These are phyloP conservation scores for Pemphigus obesinymphae DNA, from an alignment of 1,140 invertebrate species.

Conservation along the genomic window DNA sequence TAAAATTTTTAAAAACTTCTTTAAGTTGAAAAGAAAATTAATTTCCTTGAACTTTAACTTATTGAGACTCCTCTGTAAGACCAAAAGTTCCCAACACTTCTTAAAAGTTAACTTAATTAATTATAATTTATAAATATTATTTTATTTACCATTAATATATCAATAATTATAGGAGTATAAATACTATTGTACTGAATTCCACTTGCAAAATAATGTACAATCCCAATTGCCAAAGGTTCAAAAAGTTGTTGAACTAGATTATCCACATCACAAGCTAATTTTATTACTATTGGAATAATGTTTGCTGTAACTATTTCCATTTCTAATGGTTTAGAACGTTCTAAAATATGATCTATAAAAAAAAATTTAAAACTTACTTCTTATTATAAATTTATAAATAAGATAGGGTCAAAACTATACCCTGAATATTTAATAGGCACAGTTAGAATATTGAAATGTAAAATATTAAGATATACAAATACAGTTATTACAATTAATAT, in stretches of 20 bases:
- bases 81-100: no score
- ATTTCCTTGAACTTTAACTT: no score
- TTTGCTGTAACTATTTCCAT: slow-evolving; percentile 5
- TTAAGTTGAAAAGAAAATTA: not conserved
- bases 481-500: no score
- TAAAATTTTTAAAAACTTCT: not conserved
- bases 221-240: slow-evolving; percentile 4
- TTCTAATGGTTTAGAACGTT: not conserved
- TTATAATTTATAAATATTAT: not conserved
- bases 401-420: not conserved
- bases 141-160: slow-evolving; percentile 1
- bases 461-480: no score
- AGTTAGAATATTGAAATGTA: not conserved
- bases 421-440: not conserved
- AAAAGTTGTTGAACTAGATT: slow-evolving; percentile 14
- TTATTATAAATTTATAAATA: not conserved
- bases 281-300: slow-evolving; percentile 2
- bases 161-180: not conserved
- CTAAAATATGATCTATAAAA: not conserved
- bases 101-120: no score
- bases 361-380: not conserved
- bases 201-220: slow-evolving; percentile 2
- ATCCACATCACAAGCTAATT: slow-evolving; percentile 8
- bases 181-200: not conserved
- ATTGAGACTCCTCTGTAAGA: no score